Evolutionary conservation across 2,888 invertebrate species (phyloP).

Genomic region (Campaea margaritaria): DNA sequence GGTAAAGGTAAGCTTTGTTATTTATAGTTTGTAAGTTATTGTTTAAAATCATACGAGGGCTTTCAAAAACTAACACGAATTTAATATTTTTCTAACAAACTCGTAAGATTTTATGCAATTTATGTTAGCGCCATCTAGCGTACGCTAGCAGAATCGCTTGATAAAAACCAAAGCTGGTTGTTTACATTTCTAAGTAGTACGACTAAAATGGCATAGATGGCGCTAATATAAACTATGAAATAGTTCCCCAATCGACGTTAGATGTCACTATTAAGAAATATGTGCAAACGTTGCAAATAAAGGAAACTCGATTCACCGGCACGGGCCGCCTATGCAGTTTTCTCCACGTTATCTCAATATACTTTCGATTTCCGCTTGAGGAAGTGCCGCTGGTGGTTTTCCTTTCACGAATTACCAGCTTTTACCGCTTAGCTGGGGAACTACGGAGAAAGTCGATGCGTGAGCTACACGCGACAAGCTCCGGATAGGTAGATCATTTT

Average conservation of each 20-base stretch:
- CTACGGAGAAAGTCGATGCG: constrained; percentile 7
- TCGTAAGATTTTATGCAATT: constrained; percentile 13
- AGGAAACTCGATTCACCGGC: constrained; percentile 32
- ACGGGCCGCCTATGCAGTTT: constrained; percentile 62
- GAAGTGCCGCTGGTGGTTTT: constrained; percentile 75
- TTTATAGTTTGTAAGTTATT: constrained; percentile 22
- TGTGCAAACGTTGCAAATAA: background rate
- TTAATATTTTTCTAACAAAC: background rate
- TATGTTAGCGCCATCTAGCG: constrained; percentile 54
- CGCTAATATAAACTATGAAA: constrained; percentile 34
- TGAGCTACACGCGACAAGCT: background rate
- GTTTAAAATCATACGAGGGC: constrained; percentile 3
- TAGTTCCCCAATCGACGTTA: constrained; percentile 41
- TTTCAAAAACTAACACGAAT: background rate
- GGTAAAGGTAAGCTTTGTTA: constrained; percentile 80
- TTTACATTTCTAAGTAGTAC: constrained; percentile 25
- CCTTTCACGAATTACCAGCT: constrained; percentile 75
- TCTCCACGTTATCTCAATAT: constrained; percentile 67
- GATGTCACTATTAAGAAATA: constrained; percentile 58
- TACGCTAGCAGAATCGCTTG: constrained; percentile 41
- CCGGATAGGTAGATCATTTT: background rate
- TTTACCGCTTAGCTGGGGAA: constrained; percentile 56
- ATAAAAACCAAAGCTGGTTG: background rate
- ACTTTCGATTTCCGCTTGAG: constrained; percentile 83
- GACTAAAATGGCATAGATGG: constrained; percentile 54